Evolutionary conservation across 1,140 invertebrate species (phyloP).

Genomic region (Thrips palmi): DNA sequence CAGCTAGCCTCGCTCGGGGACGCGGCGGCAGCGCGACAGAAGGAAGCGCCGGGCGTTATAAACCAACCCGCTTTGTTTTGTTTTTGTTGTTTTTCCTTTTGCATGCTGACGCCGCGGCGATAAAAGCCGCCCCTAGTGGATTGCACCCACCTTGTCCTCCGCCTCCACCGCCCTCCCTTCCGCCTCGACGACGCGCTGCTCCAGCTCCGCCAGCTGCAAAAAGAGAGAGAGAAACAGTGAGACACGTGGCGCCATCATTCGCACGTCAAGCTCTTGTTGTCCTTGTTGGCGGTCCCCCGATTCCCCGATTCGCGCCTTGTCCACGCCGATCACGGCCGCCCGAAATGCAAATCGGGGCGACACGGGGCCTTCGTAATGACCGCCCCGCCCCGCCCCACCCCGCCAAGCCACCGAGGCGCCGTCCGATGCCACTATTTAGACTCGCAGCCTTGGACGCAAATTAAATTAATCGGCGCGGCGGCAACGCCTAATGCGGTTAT

Average conservation of each 20-base stretch:
- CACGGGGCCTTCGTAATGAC: neutral
- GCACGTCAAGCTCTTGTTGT: neutral
- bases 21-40: no score
- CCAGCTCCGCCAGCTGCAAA: slow-evolving; percentile 78
- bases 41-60: no score
- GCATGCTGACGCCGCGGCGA: no score
- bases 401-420: neutral
- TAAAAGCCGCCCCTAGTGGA: no score
- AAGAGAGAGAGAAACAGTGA: slow-evolving; percentile 25
- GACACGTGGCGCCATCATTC: neutral
- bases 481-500: no score
- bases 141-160: slow-evolving; percentile 78
- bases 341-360: neutral
- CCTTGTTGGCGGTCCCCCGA: neutral
- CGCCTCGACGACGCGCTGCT: slow-evolving; percentile 74
- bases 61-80: no score
- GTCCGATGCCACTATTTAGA: no score
- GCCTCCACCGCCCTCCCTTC: slow-evolving; percentile 77
- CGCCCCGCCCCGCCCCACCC: neutral
- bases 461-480: no score
- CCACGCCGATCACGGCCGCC: neutral
- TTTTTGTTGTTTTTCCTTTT: no score
- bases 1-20: no score
- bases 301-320: neutral
- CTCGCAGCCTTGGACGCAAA: no score